A percentile compares a stretch with the other conserved stretches of the same genome.
Evolutionary conservation across 1,140 invertebrate species (phyloP).

Genomic region (Drosophila bipectinata): DNA sequence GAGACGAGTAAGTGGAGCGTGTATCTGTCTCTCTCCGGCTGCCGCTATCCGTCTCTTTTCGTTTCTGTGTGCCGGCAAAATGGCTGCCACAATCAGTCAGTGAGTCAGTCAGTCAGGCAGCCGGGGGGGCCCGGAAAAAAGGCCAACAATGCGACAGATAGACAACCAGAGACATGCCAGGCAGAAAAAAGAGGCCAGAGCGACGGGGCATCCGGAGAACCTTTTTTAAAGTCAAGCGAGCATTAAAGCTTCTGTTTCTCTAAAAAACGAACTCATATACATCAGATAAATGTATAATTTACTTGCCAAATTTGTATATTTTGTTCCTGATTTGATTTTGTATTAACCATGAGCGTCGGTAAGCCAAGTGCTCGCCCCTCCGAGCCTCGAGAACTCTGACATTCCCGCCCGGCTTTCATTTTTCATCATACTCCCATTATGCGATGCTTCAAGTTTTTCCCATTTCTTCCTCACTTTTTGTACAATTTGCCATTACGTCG

Average conservation of each 20-base stretch:
- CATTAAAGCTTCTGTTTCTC: slow-evolving; percentile 44
- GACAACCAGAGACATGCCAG: slow-evolving; percentile 16
- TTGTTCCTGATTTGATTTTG: slow-evolving; percentile 27
- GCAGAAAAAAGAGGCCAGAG: slow-evolving; percentile 8
- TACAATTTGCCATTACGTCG: slow-evolving; percentile 60
- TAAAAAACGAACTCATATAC: slow-evolving; percentile 1
- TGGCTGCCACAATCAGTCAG: slow-evolving; percentile 69
- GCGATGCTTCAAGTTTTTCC: slow-evolving; percentile 9
- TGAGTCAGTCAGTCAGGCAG: slow-evolving; percentile 40
- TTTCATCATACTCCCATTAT: slow-evolving; percentile 37
- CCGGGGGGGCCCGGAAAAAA: slow-evolving; percentile 23
- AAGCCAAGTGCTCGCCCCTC: background rate
- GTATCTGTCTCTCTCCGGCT: slow-evolving; percentile 8
- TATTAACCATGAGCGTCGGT: slow-evolving; percentile 26
- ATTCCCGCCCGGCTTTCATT: slow-evolving; percentile 45
- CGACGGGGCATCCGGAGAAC: slow-evolving; percentile 27
- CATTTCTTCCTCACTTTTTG: slow-evolving; percentile 5
- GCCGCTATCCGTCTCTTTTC: slow-evolving; percentile 4
- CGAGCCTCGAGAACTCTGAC: slow-evolving; percentile 24
- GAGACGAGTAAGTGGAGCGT: slow-evolving; percentile 68
- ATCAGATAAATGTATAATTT: background rate
- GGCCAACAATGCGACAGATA: slow-evolving; percentile 43
- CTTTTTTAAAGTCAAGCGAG: slow-evolving; percentile 73
- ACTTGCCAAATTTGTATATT: background rate
- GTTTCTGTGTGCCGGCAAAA: slow-evolving; percentile 50